These are phyloP conservation scores for Cyrtodaria siliqua DNA, from an alignment of 2,888 invertebrate genomes.

Conservation along the genomic window DNA sequence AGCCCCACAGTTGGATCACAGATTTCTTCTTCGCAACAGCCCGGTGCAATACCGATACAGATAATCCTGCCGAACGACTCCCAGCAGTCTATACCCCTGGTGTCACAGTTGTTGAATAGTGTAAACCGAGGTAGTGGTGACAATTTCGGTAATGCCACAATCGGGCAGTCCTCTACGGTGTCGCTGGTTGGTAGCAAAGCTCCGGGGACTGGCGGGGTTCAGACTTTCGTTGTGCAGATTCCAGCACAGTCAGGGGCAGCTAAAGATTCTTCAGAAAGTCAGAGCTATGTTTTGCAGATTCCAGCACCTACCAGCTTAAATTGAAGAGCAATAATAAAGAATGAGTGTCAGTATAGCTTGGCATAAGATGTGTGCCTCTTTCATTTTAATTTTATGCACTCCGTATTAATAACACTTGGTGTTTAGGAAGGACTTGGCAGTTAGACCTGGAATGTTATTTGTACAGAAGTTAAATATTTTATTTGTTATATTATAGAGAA, in stretches of 20 bases:
- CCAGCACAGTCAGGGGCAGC: constrained; percentile 48
- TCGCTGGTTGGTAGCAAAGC: background rate
- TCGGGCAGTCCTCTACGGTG: background rate
- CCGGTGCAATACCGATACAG: constrained; percentile 59
- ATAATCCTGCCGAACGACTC: constrained; percentile 62
- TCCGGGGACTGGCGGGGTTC: constrained; percentile 25
- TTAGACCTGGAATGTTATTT: too few species aligned
- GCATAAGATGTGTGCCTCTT: too few species aligned
- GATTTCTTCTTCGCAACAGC: constrained; percentile 18
- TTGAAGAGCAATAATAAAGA: background rate
- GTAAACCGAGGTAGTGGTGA: constrained; percentile 1
- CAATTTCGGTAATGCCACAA: background rate
- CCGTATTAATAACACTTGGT: too few species aligned
- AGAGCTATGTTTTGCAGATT: constrained; percentile 61
- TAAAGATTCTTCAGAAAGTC: constrained; percentile 47
- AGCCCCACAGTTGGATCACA: constrained; percentile 7
- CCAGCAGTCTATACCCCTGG: constrained; percentile 55
- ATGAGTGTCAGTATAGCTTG: too few species aligned
- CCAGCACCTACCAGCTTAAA: constrained; percentile 40
- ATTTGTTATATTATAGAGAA: too few species aligned
- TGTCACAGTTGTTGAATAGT: constrained; percentile 59
- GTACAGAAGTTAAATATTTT: too few species aligned
- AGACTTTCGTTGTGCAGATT: constrained; percentile 61
- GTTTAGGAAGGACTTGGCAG: too few species aligned
- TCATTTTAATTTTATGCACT: too few species aligned